phyloP scores from a whole-genome alignment of 1,140 invertebrate species.

The Diploscapter pachys region DNA sequence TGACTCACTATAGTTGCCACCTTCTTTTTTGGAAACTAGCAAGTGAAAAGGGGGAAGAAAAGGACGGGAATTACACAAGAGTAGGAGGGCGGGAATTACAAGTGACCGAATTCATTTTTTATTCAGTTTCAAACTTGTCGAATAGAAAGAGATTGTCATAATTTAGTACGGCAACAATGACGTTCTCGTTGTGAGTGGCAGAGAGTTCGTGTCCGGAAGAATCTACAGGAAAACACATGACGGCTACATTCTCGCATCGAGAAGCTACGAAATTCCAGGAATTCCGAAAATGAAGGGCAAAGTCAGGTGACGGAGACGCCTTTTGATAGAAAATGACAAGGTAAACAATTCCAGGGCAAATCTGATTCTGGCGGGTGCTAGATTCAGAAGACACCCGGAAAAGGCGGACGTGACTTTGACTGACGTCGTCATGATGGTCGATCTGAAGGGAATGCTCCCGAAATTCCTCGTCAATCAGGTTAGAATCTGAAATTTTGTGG shows the following conservation, averaged over 20 bases:
- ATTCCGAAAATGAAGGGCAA: conserved; percentile 22
- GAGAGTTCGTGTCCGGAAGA: conserved; percentile 31
- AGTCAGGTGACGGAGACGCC: conserved; percentile 13
- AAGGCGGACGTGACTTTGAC: conserved; percentile 13
- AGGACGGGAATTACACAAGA: neutral
- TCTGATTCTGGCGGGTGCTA: conserved; percentile 21
- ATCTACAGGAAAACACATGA: conserved; percentile 21
- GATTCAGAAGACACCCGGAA: conserved; percentile 21
- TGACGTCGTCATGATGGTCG: conserved; percentile 33
- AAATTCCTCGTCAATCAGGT: conserved; percentile 30
- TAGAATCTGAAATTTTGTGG: neutral
- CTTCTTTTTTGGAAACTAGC: neutral
- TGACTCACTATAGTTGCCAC: neutral
- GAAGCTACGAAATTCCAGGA: conserved; percentile 19
- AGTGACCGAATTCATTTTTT: neutral
- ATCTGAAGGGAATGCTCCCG: conserved; percentile 29
- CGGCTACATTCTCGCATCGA: conserved; percentile 24
- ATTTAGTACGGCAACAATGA: conserved; percentile 35
- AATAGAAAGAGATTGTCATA: neutral
- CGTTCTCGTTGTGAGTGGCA: conserved; percentile 24
- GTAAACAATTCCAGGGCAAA: conserved; percentile 18
- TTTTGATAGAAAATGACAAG: neutral
- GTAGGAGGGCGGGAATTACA: neutral
- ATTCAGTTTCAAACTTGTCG: neutral
- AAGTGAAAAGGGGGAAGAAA: neutral